These are phyloP conservation scores for Automeris io DNA, from an alignment of 2,888 invertebrate genomes.

Conservation along the genomic window DNA sequence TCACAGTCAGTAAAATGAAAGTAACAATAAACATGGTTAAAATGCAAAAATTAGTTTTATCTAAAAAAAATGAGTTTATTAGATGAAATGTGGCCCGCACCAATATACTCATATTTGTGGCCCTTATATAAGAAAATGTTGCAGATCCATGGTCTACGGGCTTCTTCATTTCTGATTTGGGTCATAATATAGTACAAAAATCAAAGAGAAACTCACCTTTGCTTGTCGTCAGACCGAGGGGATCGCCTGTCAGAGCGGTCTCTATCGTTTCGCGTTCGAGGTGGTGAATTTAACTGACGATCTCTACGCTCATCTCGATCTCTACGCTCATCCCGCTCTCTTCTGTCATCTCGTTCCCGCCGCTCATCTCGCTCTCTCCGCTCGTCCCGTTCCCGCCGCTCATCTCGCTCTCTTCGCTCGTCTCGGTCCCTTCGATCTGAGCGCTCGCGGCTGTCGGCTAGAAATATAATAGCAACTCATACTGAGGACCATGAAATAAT, in stretches of 20 bases:
- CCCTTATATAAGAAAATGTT: no score
- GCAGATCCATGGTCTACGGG: no score
- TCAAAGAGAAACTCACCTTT: slow-evolving; percentile 23
- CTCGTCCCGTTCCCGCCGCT: slow-evolving; percentile 10
- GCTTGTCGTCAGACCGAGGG: slow-evolving; percentile 37
- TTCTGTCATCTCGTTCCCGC: slow-evolving; percentile 12
- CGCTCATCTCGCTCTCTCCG: slow-evolving; percentile 3
- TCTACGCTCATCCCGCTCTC: slow-evolving; percentile 16
- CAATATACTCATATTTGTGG: no score
- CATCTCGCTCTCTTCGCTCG: slow-evolving; percentile 8
- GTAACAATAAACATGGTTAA: no score
- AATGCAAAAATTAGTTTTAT: no score
- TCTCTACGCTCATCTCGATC: slow-evolving; percentile 25
- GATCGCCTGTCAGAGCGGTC: slow-evolving; percentile 30
- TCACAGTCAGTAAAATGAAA: no score
- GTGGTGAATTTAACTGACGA: slow-evolving; percentile 27
- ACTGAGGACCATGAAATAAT: no score
- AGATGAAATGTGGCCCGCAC: no score
- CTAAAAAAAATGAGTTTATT: no score
- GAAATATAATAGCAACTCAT: no score
- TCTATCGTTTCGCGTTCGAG: slow-evolving; percentile 16
- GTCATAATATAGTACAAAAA: neutral
- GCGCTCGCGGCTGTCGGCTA: slow-evolving; percentile 12
- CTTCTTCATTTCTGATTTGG: no score
- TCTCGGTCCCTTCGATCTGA: slow-evolving; percentile 5